Percentiles rank a stretch among this genome's conserved stretches.
Conservation (phyloP, 2,888 invertebrate species). For the Andrena flavipes region DNA sequence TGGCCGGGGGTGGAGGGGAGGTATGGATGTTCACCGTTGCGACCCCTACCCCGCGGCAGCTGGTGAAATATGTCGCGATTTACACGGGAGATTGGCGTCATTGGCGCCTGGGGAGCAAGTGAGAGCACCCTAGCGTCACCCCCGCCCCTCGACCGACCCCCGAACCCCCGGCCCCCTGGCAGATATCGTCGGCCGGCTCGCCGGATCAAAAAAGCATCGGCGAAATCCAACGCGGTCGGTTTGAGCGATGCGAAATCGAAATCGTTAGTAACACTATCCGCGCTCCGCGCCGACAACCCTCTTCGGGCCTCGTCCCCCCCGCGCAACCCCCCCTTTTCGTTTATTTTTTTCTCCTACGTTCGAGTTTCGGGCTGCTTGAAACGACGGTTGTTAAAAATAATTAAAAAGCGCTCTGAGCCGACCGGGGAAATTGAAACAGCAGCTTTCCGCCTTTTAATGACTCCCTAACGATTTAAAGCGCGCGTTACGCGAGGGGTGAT, state of each 20-base stretch:
- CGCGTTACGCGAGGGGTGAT: not conserved
- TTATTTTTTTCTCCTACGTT: constrained; percentile 3
- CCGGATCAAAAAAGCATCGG: constrained; percentile 83
- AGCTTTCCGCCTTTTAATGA: not conserved
- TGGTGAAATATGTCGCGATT: constrained; percentile 85
- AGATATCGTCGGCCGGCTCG: constrained; percentile 37
- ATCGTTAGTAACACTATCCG: constrained; percentile 58
- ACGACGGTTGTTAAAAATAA: constrained; percentile 52
- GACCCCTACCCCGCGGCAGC: constrained; percentile 61
- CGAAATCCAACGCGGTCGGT: constrained; percentile 75
- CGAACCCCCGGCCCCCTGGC: constrained; percentile 2
- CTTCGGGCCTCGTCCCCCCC: not conserved
- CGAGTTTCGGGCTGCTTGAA: constrained; percentile 21
- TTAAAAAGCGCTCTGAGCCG: constrained; percentile 29
- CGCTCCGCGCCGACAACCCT: constrained; percentile 6
- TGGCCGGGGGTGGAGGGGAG: constrained; percentile 1
- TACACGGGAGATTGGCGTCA: constrained; percentile 84
- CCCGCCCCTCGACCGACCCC: constrained; percentile 25
- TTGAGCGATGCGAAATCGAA: constrained; percentile 78
- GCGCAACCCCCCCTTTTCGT: not conserved
- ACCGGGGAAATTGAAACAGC: constrained; percentile 23
- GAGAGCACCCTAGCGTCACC: constrained; percentile 65
- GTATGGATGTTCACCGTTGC: constrained; percentile 22
- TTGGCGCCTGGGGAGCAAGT: constrained; percentile 83
- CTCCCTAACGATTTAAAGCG: constrained; percentile 28